Percentiles rank a stretch among this genome's conserved stretches.
phyloP scores from a whole-genome alignment of 2,113 vertebrate genomes.

The Callorhinus ursinus region DNA sequence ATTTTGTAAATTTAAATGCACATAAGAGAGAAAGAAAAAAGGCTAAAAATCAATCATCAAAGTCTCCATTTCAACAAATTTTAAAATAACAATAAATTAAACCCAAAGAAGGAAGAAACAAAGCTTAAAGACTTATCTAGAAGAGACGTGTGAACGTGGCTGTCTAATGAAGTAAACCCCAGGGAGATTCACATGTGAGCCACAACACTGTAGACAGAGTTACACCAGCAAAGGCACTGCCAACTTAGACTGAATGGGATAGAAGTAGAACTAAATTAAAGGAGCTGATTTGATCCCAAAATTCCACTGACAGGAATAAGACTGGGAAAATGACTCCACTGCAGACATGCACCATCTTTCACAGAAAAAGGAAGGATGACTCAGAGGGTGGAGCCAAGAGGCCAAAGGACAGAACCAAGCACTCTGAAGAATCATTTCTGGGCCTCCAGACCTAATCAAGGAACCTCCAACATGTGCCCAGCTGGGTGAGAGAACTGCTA shows the following conservation, averaged over 20 bases:
- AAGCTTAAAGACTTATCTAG: not conserved
- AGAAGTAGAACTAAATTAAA: not conserved
- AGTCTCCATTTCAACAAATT: not conserved
- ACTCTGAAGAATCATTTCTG: no score
- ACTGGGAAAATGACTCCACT: not conserved
- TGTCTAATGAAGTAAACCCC: not conserved
- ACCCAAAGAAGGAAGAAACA: not conserved
- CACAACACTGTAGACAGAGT: not conserved
- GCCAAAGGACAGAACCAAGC: no score
- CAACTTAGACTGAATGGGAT: not conserved
- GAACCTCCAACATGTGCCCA: not conserved
- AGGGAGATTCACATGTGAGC: not conserved
- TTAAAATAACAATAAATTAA: not conserved
- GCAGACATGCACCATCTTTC: not conserved
- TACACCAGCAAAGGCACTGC: not conserved
- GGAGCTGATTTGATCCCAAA: not conserved
- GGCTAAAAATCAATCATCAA: not conserved
- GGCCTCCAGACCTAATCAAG: not conserved
- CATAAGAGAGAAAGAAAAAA: not conserved
- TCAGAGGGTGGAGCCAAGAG: not conserved
- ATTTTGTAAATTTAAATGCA: not conserved
- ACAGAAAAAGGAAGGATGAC: not conserved
- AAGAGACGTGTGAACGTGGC: not conserved
- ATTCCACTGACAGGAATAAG: not conserved
- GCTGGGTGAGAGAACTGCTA: not conserved